Percentiles rank a stretch among this genome's conserved stretches.
phyloP scores from a whole-genome alignment of 2,888 invertebrate species.

The Seira musarum region DNA sequence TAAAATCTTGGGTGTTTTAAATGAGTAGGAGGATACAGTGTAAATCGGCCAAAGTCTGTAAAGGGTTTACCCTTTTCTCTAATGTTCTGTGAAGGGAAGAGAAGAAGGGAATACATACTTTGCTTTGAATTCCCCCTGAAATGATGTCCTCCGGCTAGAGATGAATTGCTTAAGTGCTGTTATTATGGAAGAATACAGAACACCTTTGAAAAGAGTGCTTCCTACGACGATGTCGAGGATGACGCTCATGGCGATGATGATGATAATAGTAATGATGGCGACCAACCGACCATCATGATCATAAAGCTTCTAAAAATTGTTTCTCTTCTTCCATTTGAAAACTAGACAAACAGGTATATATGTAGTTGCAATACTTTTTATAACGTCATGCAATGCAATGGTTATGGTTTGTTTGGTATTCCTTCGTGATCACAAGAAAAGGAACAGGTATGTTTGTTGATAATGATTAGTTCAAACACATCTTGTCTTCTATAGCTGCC shows the following conservation, averaged over 20 bases:
- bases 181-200: background rate
- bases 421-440: background rate
- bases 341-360: conserved; percentile 29
- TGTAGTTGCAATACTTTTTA: background rate
- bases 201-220: conserved; percentile 15
- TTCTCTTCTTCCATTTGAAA: background rate
- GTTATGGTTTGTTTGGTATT: background rate
- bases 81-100: conserved; percentile 25
- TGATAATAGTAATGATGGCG: conserved; percentile 7
- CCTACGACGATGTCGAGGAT: background rate
- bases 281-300: background rate
- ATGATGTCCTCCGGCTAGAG: conserved; percentile 34
- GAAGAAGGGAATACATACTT: background rate
- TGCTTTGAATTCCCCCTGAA: conserved; percentile 26
- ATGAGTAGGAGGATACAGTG: conserved; percentile 36
- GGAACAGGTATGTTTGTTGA: background rate
- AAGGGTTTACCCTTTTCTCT: background rate
- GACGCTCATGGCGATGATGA: background rate
- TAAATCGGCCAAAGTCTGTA: background rate
- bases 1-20: conserved; percentile 24
- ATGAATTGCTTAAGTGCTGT: background rate
- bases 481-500: conserved; percentile 33
- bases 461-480: background rate
- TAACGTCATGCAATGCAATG: conserved; percentile 1
- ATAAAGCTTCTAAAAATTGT: background rate